phyloP scores from a whole-genome alignment of 2,113 vertebrate genomes.

The Siniperca knerii region DNA sequence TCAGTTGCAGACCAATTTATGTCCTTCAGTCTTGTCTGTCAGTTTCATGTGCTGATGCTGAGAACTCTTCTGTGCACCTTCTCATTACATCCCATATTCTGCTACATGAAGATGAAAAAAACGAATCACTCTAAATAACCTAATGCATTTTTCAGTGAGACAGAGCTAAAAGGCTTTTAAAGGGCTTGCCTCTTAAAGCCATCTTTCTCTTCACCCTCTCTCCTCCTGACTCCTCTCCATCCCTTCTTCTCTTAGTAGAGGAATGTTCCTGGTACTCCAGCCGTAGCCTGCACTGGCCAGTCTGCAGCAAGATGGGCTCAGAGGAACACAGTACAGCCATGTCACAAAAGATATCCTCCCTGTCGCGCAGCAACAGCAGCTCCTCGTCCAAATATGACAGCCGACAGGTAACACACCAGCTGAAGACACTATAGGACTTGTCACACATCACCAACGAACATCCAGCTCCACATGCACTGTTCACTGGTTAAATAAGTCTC shows the following conservation, averaged over 20 bases:
- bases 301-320: conserved; percentile 83
- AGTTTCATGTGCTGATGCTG: conserved; percentile 17
- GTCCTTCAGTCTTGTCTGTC: conserved; percentile 33
- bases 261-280: conserved; percentile 57
- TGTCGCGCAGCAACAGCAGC: conserved; percentile 96
- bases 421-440: neutral
- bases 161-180: conserved; percentile 62
- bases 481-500: neutral
- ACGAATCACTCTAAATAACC: conserved; percentile 51
- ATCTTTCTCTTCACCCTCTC: conserved; percentile 37
- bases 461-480: neutral
- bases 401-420: conserved; percentile 88
- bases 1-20: conserved; percentile 32
- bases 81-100: conserved; percentile 30
- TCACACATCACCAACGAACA: neutral
- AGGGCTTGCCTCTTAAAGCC: conserved; percentile 44
- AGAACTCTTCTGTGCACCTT: conserved; percentile 27
- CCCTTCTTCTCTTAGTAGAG: conserved; percentile 30
- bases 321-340: conserved; percentile 89
- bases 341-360: conserved; percentile 93
- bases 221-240: conserved; percentile 12
- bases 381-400: conserved; percentile 96
- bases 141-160: conserved; percentile 69
- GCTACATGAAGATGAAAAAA: conserved; percentile 30
- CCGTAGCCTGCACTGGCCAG: conserved; percentile 40